phyloP scores from a whole-genome alignment of 2,113 vertebrate genomes.

The Xiphias gladius region DNA sequence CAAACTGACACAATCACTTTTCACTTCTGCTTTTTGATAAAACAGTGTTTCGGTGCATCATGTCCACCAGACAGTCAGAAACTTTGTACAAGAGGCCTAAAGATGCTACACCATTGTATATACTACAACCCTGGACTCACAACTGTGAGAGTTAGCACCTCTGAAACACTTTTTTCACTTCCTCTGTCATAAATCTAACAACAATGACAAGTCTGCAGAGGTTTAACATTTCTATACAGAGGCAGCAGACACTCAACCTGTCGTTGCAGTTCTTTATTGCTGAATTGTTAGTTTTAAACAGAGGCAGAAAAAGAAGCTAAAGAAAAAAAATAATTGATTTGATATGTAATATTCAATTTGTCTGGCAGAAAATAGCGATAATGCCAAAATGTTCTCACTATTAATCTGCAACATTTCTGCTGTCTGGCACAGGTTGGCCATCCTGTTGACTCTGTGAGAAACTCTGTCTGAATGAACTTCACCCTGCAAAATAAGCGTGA shows the following conservation, averaged over 20 bases:
- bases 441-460: neutral
- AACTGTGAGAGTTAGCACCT: conserved; percentile 10
- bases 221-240: conserved; percentile 16
- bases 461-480: neutral
- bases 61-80: conserved; percentile 54
- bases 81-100: conserved; percentile 36
- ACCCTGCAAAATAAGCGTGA: neutral
- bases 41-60: conserved; percentile 66
- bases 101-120: conserved; percentile 18
- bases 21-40: conserved; percentile 77
- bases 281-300: conserved; percentile 14
- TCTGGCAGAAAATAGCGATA: conserved; percentile 1
- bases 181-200: conserved; percentile 53
- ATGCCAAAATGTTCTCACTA: conserved; percentile 1
- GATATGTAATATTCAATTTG: conserved; percentile 46
- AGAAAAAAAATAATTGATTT: conserved; percentile 23
- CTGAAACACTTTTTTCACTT: conserved; percentile 27
- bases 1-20: conserved; percentile 82
- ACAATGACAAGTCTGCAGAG: conserved; percentile 31
- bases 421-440: neutral
- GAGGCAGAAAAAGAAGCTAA: conserved; percentile 8
- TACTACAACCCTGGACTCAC: conserved; percentile 1
- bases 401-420: conserved; percentile 4
- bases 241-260: conserved; percentile 33
- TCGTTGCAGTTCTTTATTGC: conserved; percentile 20